Base-by-base conservation (phyloP, 2,797 vertebrate genomes). In the Pampus argenteus region DNA sequence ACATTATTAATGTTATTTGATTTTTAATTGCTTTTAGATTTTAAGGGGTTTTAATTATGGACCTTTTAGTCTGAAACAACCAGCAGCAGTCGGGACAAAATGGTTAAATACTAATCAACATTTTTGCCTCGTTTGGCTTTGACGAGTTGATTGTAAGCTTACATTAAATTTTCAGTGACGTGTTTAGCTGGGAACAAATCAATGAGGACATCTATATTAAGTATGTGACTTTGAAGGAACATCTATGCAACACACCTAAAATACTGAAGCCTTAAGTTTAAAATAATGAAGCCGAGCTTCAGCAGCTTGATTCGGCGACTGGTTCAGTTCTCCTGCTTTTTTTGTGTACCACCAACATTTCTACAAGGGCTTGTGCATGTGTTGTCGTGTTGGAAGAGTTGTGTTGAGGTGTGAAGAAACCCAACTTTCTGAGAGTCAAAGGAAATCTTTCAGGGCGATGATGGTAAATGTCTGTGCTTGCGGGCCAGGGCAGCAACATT, bases 401-500 rank as follows among this genome's bases (percentile, higher is more conserved):
- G 74, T 65, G 58, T 67, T 18, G 25, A 86, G 62, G 62, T 66
- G 76, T 66, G 56, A 83, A 77, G 84, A 83, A 76, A 63, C 71
- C 68, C 78, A 26, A 70, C 66, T 48, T 76, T 78, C 67, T 70
- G 72, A 55, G 58, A 55, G 58, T 59, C 20, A 18, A 61, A 75
- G 72, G 76, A 75, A 81, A 79, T 5, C 66, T 76, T 86, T 78
- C 9, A 51, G 76, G 86, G 82, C 76, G 82, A 78, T 56, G 69
- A 78, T 84, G 86, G 78, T 83, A 73, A 78, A 91, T 78, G 90
- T 91, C 83, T 87, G 89, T 82, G 91, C 89, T 90, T 76, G 83
- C 83, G 82, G 90, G 85, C 87, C 88, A 49, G 74, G 86, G 88
- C 83, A 69, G 87, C 67, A 76, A 64, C 72, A 42, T 52, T 74